Percentiles rank a stretch among this genome's conserved stretches.
Conservation (phyloP, 2,888 invertebrate species). For the Scaptodrosophila latifasciaeformis region DNA sequence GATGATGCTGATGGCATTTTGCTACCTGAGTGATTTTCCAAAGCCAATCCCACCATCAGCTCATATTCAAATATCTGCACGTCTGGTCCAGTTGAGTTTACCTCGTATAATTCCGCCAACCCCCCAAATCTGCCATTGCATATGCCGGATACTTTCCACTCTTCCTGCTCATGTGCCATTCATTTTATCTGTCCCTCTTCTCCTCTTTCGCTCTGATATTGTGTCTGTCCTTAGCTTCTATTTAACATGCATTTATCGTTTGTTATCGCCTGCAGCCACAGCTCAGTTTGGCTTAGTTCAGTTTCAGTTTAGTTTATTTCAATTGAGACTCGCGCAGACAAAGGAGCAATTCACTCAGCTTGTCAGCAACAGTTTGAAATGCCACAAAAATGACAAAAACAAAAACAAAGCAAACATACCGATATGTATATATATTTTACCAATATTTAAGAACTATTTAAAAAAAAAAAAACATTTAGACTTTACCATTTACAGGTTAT, state of each 20-base stretch:
- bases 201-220: neutral
- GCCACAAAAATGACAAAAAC: conserved; percentile 39
- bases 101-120: too few relatives aligned
- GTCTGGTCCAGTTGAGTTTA: conserved; percentile 29
- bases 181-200: neutral
- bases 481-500: neutral
- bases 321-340: neutral
- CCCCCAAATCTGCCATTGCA: conserved; percentile 24
- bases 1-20: conserved; percentile 59
- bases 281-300: conserved; percentile 27
- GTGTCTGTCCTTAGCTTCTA: conserved; percentile 59
- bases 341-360: conserved; percentile 18
- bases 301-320: too few relatives aligned
- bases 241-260: conserved; percentile 74
- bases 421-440: neutral
- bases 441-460: neutral
- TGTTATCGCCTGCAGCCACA: conserved; percentile 72
- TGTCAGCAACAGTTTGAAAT: too few relatives aligned
- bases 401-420: conserved; percentile 4
- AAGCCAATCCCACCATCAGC: conserved; percentile 55
- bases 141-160: conserved; percentile 33
- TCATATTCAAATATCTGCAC: conserved; percentile 71
- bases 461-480: neutral
- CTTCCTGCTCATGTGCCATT: neutral
- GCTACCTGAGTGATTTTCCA: conserved; percentile 72